Evolutionary conservation across 2,888 invertebrate genomes (phyloP).

Genomic region (Trichogramma evanescens): DNA sequence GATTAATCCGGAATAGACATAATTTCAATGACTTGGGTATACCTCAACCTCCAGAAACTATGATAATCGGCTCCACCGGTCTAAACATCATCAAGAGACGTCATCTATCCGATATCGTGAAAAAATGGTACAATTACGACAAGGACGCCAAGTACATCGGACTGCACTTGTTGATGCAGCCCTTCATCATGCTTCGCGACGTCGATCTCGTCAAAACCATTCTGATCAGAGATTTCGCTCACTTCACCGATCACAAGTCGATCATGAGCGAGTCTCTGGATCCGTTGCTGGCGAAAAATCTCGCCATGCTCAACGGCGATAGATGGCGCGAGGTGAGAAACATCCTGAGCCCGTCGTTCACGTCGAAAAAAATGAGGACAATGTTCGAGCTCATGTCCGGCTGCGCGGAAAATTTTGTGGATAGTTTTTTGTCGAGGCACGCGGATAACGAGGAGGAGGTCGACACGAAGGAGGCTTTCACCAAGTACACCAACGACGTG

Average conservation of each 20-base stretch:
- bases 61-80: slow-evolving; percentile 26
- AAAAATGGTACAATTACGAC: slow-evolving; percentile 23
- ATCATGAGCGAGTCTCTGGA: slow-evolving; percentile 26
- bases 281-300: slow-evolving; percentile 25
- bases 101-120: slow-evolving; percentile 10
- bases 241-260: slow-evolving; percentile 32
- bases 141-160: slow-evolving; percentile 30
- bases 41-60: background rate
- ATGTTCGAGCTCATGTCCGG: slow-evolving; percentile 50
- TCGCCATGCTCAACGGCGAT: slow-evolving; percentile 38
- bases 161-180: slow-evolving; percentile 30
- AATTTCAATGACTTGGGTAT: background rate
- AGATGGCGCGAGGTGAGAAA: slow-evolving; percentile 51
- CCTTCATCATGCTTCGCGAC: slow-evolving; percentile 32
- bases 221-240: slow-evolving; percentile 34
- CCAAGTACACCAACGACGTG: slow-evolving; percentile 30
- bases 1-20: background rate
- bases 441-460: slow-evolving; percentile 12
- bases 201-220: slow-evolving; percentile 35
- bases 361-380: slow-evolving; percentile 52
- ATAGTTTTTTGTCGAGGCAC: slow-evolving; percentile 14
- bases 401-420: slow-evolving; percentile 33
- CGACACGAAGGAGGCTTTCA: slow-evolving; percentile 33
- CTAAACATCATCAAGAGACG: slow-evolving; percentile 10
- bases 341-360: slow-evolving; percentile 53